Evolutionary conservation across 1,140 invertebrate genomes (phyloP), one percentile per base, ranked within the genome.

Genomic region (Dreissena polymorpha): DNA sequence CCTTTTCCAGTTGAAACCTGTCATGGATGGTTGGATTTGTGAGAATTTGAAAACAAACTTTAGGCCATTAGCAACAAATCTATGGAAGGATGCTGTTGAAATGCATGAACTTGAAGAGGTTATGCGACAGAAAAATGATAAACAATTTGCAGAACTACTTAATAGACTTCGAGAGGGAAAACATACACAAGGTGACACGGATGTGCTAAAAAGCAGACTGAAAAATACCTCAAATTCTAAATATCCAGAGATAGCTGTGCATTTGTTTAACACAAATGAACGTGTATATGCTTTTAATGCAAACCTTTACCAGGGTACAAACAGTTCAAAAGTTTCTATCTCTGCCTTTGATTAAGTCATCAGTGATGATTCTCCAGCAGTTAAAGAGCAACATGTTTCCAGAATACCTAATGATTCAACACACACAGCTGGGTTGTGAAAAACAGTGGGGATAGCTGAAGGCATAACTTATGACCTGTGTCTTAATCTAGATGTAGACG

Each of bases 91-190:
- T 1, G 10, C 68, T 23, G 86, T 88, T 83, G 2, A 23, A 23
- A 81, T 88, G 80, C 85, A 57, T 79, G 85, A 88, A 57, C 49
- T 88, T 7, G 77, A 14, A 76, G 60, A 85, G 23, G 86, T 89
- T 64, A 89, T 87, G 86, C 74, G 86, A 85, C 85, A 87, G 64
- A 87, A 79, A 83, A 84, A 88, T 78, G 74, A 79, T 49, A 68
- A 60, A 23, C n/a, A 53, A 5, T 88, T 85, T 87, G 78, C 86
- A n/a, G 69, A 86, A 49, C 27, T 86, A 21, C 51, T 87, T 8
- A 87, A 87, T 69, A 74, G 82, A 49, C 57, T 86, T 29, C 29
- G 64, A 14, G 75, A 70, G 51, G 70, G 74, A 18, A 76, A 76
- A n/a, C 67, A 80, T 16, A 85, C 65, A 27, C 25, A 76, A 16